These are phyloP conservation scores for Chrysolophus pictus DNA, from an alignment of 2,797 vertebrate genomes.

Conservation along the genomic window DNA sequence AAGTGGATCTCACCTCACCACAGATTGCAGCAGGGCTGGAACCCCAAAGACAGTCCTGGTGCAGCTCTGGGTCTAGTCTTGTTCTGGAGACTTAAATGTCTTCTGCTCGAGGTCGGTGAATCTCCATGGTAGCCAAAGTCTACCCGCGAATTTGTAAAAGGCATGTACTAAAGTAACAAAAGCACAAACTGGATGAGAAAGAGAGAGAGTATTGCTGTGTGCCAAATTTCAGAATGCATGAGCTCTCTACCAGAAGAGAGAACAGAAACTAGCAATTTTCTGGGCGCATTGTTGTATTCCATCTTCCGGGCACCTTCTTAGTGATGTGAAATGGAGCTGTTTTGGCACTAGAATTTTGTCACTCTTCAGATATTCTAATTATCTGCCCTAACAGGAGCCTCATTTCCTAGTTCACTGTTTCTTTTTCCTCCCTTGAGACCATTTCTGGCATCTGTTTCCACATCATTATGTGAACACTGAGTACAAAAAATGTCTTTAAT, in stretches of 20 bases:
- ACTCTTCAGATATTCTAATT: constrained; percentile 63
- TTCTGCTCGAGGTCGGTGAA: neutral
- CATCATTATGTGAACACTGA: constrained; percentile 2
- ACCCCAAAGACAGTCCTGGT: neutral
- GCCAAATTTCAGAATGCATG: neutral
- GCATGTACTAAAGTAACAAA: neutral
- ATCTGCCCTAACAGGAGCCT: constrained; percentile 51
- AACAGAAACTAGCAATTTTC: neutral
- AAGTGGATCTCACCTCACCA: neutral
- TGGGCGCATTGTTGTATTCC: neutral
- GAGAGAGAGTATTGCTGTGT: neutral
- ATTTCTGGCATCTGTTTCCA: constrained; percentile 38
- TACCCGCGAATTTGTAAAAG: neutral
- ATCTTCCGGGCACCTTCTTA: neutral
- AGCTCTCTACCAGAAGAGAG: neutral
- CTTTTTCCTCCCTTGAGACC: constrained; percentile 46
- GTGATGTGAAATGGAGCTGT: neutral
- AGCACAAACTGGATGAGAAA: neutral
- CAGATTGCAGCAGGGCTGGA: neutral
- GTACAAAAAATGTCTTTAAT: constrained; percentile 45
- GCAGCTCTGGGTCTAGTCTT: neutral
- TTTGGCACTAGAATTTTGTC: constrained; percentile 45
- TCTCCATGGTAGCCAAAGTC: neutral
- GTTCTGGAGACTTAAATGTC: neutral
- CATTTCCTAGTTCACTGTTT: constrained; percentile 57